Evolutionary conservation across 2,888 invertebrate species (phyloP), one percentile per base, ranked within the genome.

Genomic region (Phortica okadai): DNA sequence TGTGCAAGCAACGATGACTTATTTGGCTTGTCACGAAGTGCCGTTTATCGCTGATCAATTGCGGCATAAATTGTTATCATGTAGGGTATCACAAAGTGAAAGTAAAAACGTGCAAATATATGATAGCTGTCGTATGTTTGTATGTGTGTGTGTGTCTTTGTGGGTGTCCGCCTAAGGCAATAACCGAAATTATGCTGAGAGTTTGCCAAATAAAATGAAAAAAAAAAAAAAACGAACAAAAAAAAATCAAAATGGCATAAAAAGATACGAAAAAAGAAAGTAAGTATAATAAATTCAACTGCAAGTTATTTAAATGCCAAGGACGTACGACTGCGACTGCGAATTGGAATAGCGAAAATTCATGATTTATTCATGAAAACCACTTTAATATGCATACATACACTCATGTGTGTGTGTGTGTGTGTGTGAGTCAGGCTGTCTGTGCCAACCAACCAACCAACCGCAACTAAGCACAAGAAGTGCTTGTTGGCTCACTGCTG

Each of bases 361-460:
- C 66, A 66, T 66, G 66, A 66, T 66, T 66, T 66, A 66, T 66
- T 66, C 66, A 66, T 66, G 66, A 66, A 66, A 66, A 41, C 41
- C 66, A 66, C 42, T 66, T 66, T 66, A 42, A 41, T 41, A 66
- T 42, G 21, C 42, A 66, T 41, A 14, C 41, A 42, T 14, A 16
- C 62, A 62, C 3, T 7, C n/a, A 25, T 16, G 14, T 14, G 56
- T 56, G 16, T 11, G 16, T 56, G 16, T n/a, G 11, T 16, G 16
- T 14, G 56, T 56, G 16, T 16, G 16, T 14, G 56, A 6, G 16
- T n/a, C 56, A 16, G 56, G n/a, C 16, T 56, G 6, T 16, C 56
- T 16, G 14, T 8, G 16, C 8, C 56, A 56, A 56, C 56, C 56
- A 56, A 56, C 56, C 7, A 56, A n/a, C 56, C 56, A n/a, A 56